These are phyloP conservation scores for Drosophila quinaria DNA, from an alignment of 2,888 invertebrate genomes.

Conservation along the genomic window DNA sequence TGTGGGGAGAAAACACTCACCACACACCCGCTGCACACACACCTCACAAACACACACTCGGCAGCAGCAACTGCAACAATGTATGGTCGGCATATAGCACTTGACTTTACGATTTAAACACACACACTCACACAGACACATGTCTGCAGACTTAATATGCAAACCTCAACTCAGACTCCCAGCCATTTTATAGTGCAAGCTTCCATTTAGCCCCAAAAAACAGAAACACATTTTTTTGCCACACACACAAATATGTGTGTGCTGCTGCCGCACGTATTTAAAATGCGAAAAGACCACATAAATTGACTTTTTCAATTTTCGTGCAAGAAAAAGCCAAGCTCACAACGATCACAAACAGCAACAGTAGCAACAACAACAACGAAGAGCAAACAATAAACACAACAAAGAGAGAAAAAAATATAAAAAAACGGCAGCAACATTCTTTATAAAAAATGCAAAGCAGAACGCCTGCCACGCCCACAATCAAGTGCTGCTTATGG, in stretches of 20 bases:
- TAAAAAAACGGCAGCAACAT: conserved; percentile 3
- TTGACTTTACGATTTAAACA: conserved; percentile 52
- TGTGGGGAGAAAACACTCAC: conserved; percentile 33
- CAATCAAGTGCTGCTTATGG: conserved; percentile 10
- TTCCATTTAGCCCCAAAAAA: conserved; percentile 51
- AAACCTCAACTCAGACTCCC: conserved; percentile 21
- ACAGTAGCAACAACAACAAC: conserved; percentile 25
- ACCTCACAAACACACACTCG: conserved; percentile 6
- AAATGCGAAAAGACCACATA: conserved; percentile 76
- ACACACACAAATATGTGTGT: not conserved
- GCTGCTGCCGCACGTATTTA: conserved; percentile 59
- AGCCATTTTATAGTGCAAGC: conserved; percentile 60
- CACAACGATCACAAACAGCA: conserved; percentile 37
- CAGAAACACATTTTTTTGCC: conserved; percentile 24
- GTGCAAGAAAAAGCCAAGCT: conserved; percentile 50
- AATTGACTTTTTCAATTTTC: conserved; percentile 76
- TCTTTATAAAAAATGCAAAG: conserved; percentile 69
- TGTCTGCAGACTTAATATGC: conserved; percentile 22
- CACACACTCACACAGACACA: conserved; percentile 11
- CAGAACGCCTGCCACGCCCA: conserved; percentile 57
- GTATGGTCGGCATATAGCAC: conserved; percentile 54
- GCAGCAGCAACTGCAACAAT: conserved; percentile 38
- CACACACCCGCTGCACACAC: conserved; percentile 15
- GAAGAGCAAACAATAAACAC: conserved; percentile 7
- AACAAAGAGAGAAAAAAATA: conserved; percentile 12